These are phyloP conservation scores for Sitobion miscanthi DNA, from an alignment of 1,140 invertebrate species.

Conservation along the genomic window DNA sequence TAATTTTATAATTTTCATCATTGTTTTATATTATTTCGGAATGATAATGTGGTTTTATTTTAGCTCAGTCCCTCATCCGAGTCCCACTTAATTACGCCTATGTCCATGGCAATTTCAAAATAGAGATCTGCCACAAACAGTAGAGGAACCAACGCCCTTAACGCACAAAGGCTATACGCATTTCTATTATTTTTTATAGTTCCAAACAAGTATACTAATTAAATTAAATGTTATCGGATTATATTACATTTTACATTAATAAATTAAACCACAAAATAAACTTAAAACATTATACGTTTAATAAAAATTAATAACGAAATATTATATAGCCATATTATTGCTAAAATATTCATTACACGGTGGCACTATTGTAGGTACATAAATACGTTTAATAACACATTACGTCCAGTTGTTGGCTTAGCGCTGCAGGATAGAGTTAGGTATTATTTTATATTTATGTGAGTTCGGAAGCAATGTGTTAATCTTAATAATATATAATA, in stretches of 20 bases:
- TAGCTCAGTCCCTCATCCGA: not conserved
- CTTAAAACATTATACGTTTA: not conserved
- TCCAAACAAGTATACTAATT: constrained; percentile 14
- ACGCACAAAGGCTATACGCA: not conserved
- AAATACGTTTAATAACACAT: not conserved
- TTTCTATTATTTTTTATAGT: not conserved
- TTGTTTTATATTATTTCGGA: not conserved
- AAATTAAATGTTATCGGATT: constrained; percentile 18
- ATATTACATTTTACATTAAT: not conserved
- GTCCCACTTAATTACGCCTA: not conserved
- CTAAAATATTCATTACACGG: not conserved
- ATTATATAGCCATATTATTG: not conserved
- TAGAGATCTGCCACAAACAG: not conserved
- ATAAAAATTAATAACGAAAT: not conserved
- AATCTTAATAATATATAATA: too few species aligned
- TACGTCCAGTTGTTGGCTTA: not conserved
- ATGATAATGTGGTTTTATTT: not conserved
- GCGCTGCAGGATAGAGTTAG: not conserved
- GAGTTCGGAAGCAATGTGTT: not conserved
- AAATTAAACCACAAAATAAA: not conserved
- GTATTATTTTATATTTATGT: not conserved
- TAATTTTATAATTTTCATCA: not conserved
- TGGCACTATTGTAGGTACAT: not conserved
- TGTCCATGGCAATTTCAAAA: not conserved
- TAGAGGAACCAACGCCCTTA: not conserved